A percentile compares a stretch with the other conserved stretches of the same genome.
phyloP scores from a whole-genome alignment of 2,113 vertebrate genomes.

The Bos javanicus region DNA sequence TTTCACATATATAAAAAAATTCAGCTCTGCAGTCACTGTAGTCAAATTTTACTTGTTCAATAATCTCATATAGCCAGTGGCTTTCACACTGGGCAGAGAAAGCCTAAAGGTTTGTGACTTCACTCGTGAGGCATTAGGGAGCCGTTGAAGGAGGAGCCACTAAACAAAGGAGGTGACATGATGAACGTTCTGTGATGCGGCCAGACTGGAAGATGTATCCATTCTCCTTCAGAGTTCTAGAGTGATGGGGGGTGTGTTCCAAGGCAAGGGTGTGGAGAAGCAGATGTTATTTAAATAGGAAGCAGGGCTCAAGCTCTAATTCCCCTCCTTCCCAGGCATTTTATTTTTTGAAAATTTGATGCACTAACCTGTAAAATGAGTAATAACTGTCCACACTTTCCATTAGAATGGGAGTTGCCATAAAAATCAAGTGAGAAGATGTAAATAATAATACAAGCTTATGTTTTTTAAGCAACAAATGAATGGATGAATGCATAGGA shows the following conservation, averaged over 20 bases:
- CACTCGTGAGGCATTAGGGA: not conserved
- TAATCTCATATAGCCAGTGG: not conserved
- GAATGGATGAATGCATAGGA: not conserved
- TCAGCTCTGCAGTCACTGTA: not conserved
- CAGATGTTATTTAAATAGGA: not conserved
- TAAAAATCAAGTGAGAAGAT: not conserved
- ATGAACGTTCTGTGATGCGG: fast-evolving
- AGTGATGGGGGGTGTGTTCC: fast-evolving
- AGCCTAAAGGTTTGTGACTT: not conserved
- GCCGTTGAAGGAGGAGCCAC: not conserved
- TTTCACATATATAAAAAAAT: not conserved
- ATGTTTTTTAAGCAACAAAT: not conserved
- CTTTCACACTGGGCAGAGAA: not conserved
- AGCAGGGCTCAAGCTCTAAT: not conserved
- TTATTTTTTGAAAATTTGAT: not conserved
- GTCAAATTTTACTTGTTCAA: not conserved
- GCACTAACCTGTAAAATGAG: not conserved
- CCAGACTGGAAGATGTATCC: not conserved
- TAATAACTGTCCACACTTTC: not conserved
- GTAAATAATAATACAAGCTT: not conserved
- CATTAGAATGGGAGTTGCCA: not conserved
- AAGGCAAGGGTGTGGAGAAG: not conserved
- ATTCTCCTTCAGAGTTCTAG: not conserved
- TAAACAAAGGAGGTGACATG: not conserved
- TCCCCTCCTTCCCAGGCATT: not conserved